phyloP scores from a whole-genome alignment of 2,113 vertebrate genomes.

The Cyprinodon variegatus region DNA sequence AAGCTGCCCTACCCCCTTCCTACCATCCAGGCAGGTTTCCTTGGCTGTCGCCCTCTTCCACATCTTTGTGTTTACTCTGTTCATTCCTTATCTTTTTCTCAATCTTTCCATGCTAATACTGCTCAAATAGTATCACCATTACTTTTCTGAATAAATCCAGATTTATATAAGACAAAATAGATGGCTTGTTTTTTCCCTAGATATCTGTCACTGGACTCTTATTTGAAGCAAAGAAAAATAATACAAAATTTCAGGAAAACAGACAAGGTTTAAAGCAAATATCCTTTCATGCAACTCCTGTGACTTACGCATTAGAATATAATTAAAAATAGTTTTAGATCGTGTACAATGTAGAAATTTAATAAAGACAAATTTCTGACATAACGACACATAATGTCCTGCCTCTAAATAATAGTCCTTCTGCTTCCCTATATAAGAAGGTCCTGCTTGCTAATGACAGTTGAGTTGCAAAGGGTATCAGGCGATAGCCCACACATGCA shows the following conservation, averaged over 20 bases:
- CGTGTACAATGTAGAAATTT: background rate
- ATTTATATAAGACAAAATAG: conserved; percentile 67
- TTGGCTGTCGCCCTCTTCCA: conserved; percentile 18
- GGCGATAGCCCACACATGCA: no score
- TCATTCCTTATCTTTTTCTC: conserved; percentile 42
- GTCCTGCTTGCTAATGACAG: background rate
- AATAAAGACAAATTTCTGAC: background rate
- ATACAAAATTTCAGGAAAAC: no score
- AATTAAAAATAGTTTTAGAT: background rate
- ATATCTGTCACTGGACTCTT: conserved; percentile 1
- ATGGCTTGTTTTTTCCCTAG: conserved; percentile 48
- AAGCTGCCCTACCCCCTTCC: conserved; percentile 35
- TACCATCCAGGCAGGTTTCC: conserved; percentile 22
- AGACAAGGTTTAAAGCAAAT: background rate
- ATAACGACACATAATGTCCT: background rate
- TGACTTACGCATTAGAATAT: background rate
- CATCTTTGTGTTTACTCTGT: conserved; percentile 41
- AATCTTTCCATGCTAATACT: conserved; percentile 66
- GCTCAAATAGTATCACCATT: conserved; percentile 75
- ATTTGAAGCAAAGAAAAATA: no score
- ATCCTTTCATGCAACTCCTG: background rate
- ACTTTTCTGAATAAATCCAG: conserved; percentile 73
- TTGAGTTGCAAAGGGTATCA: no score
- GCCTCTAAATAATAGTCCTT: background rate
- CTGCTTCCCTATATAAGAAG: background rate